Evolutionary conservation across 2,888 invertebrate genomes (phyloP).

Genomic region (Neoitamus cyanurus): DNA sequence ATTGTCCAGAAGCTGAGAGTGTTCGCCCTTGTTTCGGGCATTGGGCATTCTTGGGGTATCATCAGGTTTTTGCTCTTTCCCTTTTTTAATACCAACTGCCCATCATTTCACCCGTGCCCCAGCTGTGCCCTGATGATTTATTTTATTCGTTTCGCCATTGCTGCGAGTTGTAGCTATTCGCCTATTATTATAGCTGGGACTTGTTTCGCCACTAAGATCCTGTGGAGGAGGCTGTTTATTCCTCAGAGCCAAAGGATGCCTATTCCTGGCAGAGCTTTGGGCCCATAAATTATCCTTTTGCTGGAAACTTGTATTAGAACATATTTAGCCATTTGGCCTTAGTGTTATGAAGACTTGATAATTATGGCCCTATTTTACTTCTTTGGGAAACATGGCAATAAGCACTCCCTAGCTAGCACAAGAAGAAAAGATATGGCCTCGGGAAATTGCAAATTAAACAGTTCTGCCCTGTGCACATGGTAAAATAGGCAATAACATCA

Average conservation of each 20-base stretch:
- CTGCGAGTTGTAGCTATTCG: background rate
- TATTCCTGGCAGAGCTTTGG: background rate
- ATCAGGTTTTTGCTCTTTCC: background rate
- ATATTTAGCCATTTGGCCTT: background rate
- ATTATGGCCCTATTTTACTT: background rate
- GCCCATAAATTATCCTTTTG: background rate
- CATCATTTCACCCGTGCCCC: background rate
- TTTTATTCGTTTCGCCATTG: conserved; percentile 10
- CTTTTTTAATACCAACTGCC: conserved; percentile 6
- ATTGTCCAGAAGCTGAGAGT: background rate
- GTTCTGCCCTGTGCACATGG: background rate
- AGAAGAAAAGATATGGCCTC: background rate
- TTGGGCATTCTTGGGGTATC: background rate
- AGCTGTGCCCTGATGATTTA: conserved; percentile 31
- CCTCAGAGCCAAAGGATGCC: background rate
- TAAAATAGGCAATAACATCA: background rate
- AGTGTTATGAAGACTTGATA: background rate
- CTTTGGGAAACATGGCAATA: background rate
- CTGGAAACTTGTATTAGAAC: background rate
- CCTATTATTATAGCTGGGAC: background rate
- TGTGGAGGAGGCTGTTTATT: background rate
- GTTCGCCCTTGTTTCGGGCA: background rate
- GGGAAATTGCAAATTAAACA: background rate
- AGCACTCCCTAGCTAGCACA: background rate
- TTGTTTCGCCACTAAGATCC: background rate